Percentiles rank a stretch among this genome's conserved stretches.
Conservation (phyloP, 2,113 vertebrate species). For the Vulpes ferrilata region DNA sequence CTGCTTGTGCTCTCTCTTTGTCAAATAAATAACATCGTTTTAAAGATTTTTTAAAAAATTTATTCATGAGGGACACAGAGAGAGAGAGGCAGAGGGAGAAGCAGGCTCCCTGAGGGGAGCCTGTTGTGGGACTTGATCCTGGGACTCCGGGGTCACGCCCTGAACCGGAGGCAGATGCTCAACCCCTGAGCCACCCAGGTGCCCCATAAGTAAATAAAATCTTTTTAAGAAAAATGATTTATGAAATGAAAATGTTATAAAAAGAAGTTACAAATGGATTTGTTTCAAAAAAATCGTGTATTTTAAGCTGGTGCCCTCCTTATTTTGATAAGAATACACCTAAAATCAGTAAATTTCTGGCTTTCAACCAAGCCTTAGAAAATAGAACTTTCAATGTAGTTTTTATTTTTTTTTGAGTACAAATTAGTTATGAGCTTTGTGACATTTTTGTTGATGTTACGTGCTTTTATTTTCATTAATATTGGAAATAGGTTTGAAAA, state of each 20-base stretch:
- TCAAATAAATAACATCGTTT: too few species aligned
- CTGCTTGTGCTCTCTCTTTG: too few species aligned
- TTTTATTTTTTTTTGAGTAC: neutral
- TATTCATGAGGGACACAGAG: too few species aligned
- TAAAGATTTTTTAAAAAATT: too few species aligned
- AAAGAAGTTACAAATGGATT: conserved; percentile 55
- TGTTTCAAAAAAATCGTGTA: conserved; percentile 5
- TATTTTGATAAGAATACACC: neutral
- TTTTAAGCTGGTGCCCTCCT: conserved; percentile 6
- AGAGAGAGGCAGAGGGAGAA: too few species aligned
- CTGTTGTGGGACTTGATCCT: too few species aligned
- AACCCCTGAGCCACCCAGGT: too few species aligned
- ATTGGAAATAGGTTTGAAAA: neutral
- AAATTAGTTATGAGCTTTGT: neutral
- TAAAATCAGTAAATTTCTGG: conserved; percentile 32
- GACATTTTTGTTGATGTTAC: neutral
- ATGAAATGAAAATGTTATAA: conserved; percentile 31
- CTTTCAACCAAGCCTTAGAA: neutral
- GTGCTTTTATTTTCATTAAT: conserved; percentile 57
- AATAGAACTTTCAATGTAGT: neutral
- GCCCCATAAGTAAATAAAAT: too few species aligned
- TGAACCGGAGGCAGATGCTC: too few species aligned
- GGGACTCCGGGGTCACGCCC: too few species aligned
- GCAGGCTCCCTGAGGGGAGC: too few species aligned
- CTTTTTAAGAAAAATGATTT: too few species aligned